Base-by-base conservation (phyloP, 2,113 vertebrate species). In the Lophochroa leadbeateri region DNA sequence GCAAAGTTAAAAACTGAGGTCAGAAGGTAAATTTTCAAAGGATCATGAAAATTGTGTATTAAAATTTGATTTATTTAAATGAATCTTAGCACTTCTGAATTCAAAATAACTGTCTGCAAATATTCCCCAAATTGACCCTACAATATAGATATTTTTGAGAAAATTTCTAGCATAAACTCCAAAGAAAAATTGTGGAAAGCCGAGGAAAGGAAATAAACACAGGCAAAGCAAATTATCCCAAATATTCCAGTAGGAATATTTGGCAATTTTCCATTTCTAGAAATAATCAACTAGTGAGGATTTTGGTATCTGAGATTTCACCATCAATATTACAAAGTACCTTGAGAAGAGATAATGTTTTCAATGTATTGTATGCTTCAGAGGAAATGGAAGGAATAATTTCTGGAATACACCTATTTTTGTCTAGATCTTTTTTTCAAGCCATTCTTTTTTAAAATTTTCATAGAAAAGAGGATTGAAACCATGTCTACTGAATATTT, bases 11-110 rank as follows among this genome's bases (percentile, higher is more conserved):
- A 91, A 96, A 82, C 17, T 65, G 72, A 94, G 44, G 25, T 89
- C 65, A 82, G n/a, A 71, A 89, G 72, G 77, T 79, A 92, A 53
- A 82, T 84, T 92, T 95, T 82, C 41, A 83, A 88, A 71, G 16
- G 13, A 64, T 25, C 3, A 7, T 78, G 49, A 84, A 86, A 90
- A 57, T 65, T 43, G 24, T 44, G 2, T 17, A 43, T 37, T 68
- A 57, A 81, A 90, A 68, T 50, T 46, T 39, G 25, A 10, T 35
- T 78, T 79, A 28, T 64, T 64, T 71, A 11, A 7, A 64, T 7
- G 3, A 47, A 49, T 37, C 10, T n/a, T 69, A 61, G 52, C 7
- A 50, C 12, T 75, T 88, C 43, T 49, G 24, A 74, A 43, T 76
- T 57, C 9, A 88, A 75, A 71, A 72, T 65, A 33, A 49, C 5